Evolutionary conservation across 1,140 invertebrate genomes (phyloP).

Genomic region (Pomacea maculata): DNA sequence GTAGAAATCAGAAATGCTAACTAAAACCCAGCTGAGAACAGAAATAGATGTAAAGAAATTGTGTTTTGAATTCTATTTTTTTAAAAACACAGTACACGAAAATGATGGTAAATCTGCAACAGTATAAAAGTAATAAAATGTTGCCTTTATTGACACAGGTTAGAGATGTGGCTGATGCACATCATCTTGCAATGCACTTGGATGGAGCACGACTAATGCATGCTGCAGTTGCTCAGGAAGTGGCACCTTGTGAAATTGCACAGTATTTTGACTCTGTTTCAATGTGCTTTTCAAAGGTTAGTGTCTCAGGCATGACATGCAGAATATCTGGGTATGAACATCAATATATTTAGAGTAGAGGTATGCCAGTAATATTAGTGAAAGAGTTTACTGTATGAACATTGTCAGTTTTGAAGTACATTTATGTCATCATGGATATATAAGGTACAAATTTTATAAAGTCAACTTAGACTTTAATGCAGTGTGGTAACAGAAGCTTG

Average conservation of each 20-base stretch:
- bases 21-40: too few relatives aligned
- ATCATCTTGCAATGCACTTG: constrained; percentile 82
- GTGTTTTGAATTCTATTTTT: too few relatives aligned
- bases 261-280: constrained; percentile 79
- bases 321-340: not conserved
- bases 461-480: too few relatives aligned
- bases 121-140: too few relatives aligned
- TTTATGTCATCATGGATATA: too few relatives aligned
- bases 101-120: too few relatives aligned
- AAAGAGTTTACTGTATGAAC: not conserved
- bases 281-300: constrained; percentile 68
- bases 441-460: too few relatives aligned
- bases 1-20: too few relatives aligned
- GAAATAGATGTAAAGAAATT: too few relatives aligned
- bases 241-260: constrained; percentile 73
- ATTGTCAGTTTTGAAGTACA: too few relatives aligned
- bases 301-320: not conserved
- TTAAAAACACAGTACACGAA: too few relatives aligned
- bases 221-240: constrained; percentile 75
- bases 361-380: not conserved
- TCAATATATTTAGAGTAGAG: not conserved
- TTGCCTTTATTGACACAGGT: constrained; percentile 64
- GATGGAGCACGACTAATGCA: constrained; percentile 95
- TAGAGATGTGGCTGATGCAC: constrained; percentile 71
- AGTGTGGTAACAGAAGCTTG: too few relatives aligned